These are phyloP conservation scores for Petrocephalus zakoni DNA, from an alignment of 2,113 vertebrate species.

Conservation along the genomic window DNA sequence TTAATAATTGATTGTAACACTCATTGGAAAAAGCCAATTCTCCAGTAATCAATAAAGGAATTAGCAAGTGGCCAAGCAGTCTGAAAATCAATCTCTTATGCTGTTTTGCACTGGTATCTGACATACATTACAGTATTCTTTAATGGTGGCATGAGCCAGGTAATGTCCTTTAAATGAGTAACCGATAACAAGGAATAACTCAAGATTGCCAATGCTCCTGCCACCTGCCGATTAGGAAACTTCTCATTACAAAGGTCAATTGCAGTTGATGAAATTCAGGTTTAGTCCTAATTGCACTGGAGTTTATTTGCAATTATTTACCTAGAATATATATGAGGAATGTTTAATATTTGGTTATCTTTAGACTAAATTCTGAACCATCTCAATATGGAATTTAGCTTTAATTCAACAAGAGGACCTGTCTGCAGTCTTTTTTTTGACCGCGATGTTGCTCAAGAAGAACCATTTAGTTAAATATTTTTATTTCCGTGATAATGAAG, in stretches of 20 bases:
- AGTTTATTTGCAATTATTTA: neutral
- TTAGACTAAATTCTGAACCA: neutral
- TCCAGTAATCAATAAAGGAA: neutral
- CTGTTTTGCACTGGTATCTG: neutral
- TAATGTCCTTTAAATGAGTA: neutral
- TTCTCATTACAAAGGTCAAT: neutral
- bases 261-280: neutral
- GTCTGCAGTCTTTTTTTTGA: neutral
- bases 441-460: neutral
- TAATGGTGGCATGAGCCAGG: neutral
- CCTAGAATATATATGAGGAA: neutral
- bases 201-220: neutral
- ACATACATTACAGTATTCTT: neutral
- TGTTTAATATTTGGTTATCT: neutral
- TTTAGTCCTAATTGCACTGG: neutral
- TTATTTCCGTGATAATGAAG: neutral
- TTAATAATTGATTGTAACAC: neutral
- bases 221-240: neutral
- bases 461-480: neutral
- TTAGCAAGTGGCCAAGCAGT: neutral
- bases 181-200: neutral
- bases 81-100: neutral
- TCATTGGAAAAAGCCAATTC: neutral
- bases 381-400: neutral
- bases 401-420: neutral